Evolutionary conservation across 1,140 invertebrate species (phyloP), one percentile per base, ranked within the genome.

Genomic region (Muscidifurax raptorellus): DNA sequence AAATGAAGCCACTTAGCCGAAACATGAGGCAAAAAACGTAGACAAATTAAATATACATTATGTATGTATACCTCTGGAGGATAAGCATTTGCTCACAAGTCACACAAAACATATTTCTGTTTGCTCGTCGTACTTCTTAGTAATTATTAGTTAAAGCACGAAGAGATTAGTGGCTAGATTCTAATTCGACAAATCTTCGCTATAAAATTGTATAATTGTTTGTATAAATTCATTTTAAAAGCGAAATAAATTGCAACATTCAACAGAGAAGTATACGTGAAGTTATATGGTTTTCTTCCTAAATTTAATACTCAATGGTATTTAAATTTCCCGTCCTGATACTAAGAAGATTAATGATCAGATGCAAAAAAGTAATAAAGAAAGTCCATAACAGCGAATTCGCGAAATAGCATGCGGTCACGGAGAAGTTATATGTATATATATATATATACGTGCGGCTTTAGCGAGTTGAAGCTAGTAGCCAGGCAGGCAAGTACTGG

Each of bases 381-480:
- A 36, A 66, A 22, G 64, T 27, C 27, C 27, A 10, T 40, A 71
- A 27, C 66, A 40, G 67, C 44, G 80, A n/a, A 72, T 81, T 32
- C n/a, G 12, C 69, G 69, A 81, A 81, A 72, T 81, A 52, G 52
- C 80, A 69, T 44, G 13, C 27, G 67, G 15, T 71, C 66, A 25
- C 28, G 66, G 78, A 69, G 47, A 59, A 30, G 47, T 28, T 79
- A 66, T 59, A 10, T 22, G 75, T 83, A 86, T 84, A 74, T 88
- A 82, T 40, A 32, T 78, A 66, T 59, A 10, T 22, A 71, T 83
- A 86, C 84, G 85, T 59, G 84, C 7, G 27, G 69, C 86, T 74
- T 86, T 84, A 88, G 52, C 18, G 52, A 59, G 52, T 59, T 18
- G 18, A 59, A 59, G 52, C 52, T 59, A 22, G 52, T 18, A 59